Percentiles rank a stretch among this genome's conserved stretches.
Evolutionary conservation across 2,113 vertebrate genomes (phyloP).

Genomic region (Oceanites oceanicus): DNA sequence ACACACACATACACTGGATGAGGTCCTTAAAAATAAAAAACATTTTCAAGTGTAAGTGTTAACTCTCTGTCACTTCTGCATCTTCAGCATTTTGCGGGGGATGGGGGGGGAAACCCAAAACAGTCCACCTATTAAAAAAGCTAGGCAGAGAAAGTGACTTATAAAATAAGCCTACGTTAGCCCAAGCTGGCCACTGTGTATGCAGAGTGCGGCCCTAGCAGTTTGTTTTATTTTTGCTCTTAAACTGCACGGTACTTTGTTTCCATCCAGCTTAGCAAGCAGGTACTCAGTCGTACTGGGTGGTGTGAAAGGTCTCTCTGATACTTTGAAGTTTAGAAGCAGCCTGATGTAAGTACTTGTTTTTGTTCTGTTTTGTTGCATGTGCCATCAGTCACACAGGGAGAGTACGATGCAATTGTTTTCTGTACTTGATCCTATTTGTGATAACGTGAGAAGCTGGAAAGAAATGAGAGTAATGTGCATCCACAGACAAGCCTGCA

Average conservation of each 20-base stretch:
- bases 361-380: not conserved
- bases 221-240: not conserved
- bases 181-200: not conserved
- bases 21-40: no score
- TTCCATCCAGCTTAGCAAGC: not conserved
- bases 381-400: not conserved
- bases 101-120: not conserved
- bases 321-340: not conserved
- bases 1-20: no score
- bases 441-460: not conserved
- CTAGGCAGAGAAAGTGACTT: not conserved
- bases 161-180: not conserved
- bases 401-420: not conserved
- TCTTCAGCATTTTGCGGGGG: not conserved
- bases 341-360: not conserved
- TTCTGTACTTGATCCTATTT: not conserved
- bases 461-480: not conserved
- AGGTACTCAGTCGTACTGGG: not conserved
- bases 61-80: not conserved
- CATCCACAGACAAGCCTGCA: not conserved
- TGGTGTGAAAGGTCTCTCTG: not conserved
- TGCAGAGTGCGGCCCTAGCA: not conserved
- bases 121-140: not conserved
- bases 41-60: not conserved
- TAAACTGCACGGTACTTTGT: not conserved